These are phyloP conservation scores for Kryphioiulus occultus DNA, from an alignment of 2,888 invertebrate genomes.

Conservation along the genomic window DNA sequence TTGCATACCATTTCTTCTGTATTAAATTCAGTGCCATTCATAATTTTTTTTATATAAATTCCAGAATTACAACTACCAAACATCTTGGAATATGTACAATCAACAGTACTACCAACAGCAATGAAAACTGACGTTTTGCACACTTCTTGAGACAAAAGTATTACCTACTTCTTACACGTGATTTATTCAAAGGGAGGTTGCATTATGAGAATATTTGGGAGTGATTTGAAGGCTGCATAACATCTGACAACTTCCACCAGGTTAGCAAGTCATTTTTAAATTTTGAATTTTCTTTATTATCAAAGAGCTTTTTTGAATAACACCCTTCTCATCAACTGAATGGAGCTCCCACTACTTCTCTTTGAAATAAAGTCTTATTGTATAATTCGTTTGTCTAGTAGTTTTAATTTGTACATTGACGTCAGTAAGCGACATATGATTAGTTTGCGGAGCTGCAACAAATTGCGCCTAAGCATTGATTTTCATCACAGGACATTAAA, in stretches of 20 bases:
- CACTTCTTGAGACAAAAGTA: background rate
- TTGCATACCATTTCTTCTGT: too few species aligned
- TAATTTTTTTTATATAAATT: background rate
- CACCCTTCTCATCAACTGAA: background rate
- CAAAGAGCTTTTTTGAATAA: background rate
- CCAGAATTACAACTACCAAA: slow-evolving; percentile 52
- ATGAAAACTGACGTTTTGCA: background rate
- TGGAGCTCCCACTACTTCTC: background rate
- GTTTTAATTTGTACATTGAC: too few species aligned
- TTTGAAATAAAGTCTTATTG: slow-evolving; percentile 29
- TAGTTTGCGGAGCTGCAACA: too few species aligned
- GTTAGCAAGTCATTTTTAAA: background rate
- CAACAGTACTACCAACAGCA: slow-evolving; percentile 53
- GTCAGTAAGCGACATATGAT: too few species aligned
- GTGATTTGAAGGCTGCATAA: background rate
- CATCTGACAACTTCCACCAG: background rate
- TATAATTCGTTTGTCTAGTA: too few species aligned
- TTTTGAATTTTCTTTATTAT: slow-evolving; percentile 23
- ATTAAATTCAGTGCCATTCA: background rate
- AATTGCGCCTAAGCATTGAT: too few species aligned
- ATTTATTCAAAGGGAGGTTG: background rate
- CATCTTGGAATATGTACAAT: slow-evolving; percentile 52
- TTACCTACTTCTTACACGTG: background rate
- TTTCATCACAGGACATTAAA: too few species aligned
- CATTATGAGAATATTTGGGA: background rate